Evolutionary conservation across 2,888 invertebrate genomes (phyloP).

Genomic region (Metalampra italica): DNA sequence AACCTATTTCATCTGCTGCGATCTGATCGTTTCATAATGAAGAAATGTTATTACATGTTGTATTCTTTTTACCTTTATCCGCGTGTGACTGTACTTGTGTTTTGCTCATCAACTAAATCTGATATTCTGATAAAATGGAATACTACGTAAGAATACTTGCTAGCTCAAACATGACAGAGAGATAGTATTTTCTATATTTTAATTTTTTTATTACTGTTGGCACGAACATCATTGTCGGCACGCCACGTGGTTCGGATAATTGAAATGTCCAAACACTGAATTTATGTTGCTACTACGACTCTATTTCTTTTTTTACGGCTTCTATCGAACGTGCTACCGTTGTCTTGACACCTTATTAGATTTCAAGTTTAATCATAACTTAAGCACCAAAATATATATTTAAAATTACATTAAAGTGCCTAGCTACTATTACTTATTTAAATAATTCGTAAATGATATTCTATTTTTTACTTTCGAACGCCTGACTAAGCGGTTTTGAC

Average conservation of each 20-base stretch:
- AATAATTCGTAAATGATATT: no score
- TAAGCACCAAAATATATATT: neutral
- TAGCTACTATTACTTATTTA: no score
- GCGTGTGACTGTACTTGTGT: constrained; percentile 35
- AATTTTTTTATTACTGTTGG: constrained; percentile 67
- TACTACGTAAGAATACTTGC: constrained; percentile 33
- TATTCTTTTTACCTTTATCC: constrained; percentile 33
- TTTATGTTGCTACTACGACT: constrained; percentile 65
- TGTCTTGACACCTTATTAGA: constrained; percentile 1
- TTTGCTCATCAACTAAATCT: constrained; percentile 33
- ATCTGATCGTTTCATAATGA: constrained; percentile 51
- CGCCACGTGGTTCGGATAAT: constrained; percentile 73
- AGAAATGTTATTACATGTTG: constrained; percentile 46
- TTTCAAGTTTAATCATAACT: neutral
- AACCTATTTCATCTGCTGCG: constrained; percentile 53
- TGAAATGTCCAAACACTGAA: constrained; percentile 75
- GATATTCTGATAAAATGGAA: constrained; percentile 41
- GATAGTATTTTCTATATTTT: constrained; percentile 36
- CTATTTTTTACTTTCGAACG: no score
- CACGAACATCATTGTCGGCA: constrained; percentile 71
- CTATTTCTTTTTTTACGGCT: constrained; percentile 52
- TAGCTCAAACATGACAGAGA: constrained; percentile 29
- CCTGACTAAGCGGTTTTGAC: no score
- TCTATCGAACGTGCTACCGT: constrained; percentile 2
- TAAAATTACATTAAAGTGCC: no score